phyloP scores from a whole-genome alignment of 2,797 vertebrate genomes.

The Chromobotia macracanthus region DNA sequence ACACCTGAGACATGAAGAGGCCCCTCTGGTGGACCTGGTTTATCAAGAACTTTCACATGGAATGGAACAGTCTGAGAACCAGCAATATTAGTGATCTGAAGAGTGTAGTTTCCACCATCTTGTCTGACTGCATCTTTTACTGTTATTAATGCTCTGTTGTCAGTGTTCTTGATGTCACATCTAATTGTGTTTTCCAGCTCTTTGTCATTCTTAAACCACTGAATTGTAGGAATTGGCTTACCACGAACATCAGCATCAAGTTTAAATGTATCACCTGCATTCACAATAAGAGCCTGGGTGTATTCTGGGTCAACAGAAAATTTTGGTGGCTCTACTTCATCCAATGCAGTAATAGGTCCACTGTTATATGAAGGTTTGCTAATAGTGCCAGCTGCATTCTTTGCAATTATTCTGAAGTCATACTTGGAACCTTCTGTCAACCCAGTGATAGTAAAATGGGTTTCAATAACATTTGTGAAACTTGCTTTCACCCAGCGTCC shows the following conservation, averaged over 20 bases:
- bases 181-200: constrained; percentile 89
- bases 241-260: constrained; percentile 93
- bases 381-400: constrained; percentile 91
- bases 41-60: constrained; percentile 91
- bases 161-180: constrained; percentile 91
- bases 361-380: constrained; percentile 97
- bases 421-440: constrained; percentile 95
- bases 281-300: constrained; percentile 88
- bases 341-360: constrained; percentile 93
- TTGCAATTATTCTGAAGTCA: constrained; percentile 98
- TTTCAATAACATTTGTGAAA: constrained; percentile 97
- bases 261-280: constrained; percentile 92
- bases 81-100: constrained; percentile 89
- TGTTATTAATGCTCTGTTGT: constrained; percentile 87
- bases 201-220: constrained; percentile 94
- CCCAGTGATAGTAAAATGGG: constrained; percentile 90
- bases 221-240: constrained; percentile 89
- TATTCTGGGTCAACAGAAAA: constrained; percentile 96
- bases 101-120: constrained; percentile 89
- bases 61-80: constrained; percentile 90
- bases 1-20: constrained; percentile 89
- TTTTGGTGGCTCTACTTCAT: constrained; percentile 90
- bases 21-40: constrained; percentile 88
- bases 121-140: constrained; percentile 91
- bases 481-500: constrained; percentile 97